Base-by-base conservation (phyloP, 1,140 invertebrate species). In the Thaumatotibia leucotreta region DNA sequence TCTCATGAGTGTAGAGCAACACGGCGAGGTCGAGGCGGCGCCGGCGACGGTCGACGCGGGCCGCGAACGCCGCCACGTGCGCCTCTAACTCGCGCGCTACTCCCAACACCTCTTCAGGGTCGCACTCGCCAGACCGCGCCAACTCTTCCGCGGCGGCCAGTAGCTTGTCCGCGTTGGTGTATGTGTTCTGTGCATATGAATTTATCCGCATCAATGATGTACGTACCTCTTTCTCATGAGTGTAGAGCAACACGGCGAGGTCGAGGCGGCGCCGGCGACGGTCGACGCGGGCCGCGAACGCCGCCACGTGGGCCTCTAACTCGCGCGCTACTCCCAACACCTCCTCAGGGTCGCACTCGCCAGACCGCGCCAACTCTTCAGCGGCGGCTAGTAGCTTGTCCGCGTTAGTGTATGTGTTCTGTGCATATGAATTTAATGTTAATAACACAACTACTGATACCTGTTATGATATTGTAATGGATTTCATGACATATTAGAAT, bases 341-440 rank as follows among this genome's bases (percentile, higher is more conserved):
- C 82, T 99, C 98, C 78, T 98, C 97, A 0, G 97, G 96, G 79
- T 98, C 97, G 80, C 98, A 99, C 91, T 99, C 98, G 0, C 98
- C 98, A 0, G 98, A 99, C 61, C 97, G 95, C 0, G 98, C 98
- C 66, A 99, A 88, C 85, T 99, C 98, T 78, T 99, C 97, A 0
- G 98, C 98, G 0, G 98, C 98, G 0, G 97, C 96, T 20, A 99
- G 91, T 17, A 99, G 91, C 89, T 99, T 99, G 76, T 99, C 98
- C 1, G 98, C 98, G 92, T 99, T 99, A 23, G 97, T 99, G 81
- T 99, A 99, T 0, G 99, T 99, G 83, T 99, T 99, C 95, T 99
- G 92, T 22, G 93, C 92, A 8, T n/a, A n/a, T n/a, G n/a, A n/a
- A n/a, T n/a, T n/a, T n/a, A n/a, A n/a, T n/a, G n/a, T n/a, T n/a